phyloP scores from a whole-genome alignment of 2,888 invertebrate species.

The Diadegma fenestrale region DNA sequence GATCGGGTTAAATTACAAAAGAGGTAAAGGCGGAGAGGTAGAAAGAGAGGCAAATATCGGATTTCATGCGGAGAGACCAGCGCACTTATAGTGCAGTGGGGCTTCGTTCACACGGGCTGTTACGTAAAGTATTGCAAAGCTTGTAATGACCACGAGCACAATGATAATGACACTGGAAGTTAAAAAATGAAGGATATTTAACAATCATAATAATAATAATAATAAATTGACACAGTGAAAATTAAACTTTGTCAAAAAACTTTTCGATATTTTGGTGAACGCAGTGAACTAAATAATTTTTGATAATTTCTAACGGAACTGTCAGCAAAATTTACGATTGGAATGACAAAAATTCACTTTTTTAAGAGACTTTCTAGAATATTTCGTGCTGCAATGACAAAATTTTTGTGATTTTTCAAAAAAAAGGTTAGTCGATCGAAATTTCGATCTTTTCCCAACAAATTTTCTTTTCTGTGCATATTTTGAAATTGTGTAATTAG shows the following conservation, averaged over 20 bases:
- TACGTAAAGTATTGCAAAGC: constrained; percentile 21
- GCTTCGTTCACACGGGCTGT: constrained; percentile 58
- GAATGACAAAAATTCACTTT: too few relatives aligned
- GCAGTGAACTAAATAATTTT: too few relatives aligned
- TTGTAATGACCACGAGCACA: background rate
- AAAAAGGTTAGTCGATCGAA: too few relatives aligned
- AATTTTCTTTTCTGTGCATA: too few relatives aligned
- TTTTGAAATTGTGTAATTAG: constrained; percentile 26
- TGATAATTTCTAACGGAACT: too few relatives aligned
- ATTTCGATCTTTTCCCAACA: too few relatives aligned
- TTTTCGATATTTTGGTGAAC: too few relatives aligned
- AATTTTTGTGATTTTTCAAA: too few relatives aligned
- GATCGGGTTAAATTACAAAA: constrained; percentile 55
- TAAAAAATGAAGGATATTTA: background rate
- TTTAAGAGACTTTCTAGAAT: too few relatives aligned
- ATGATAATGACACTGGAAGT: constrained; percentile 17
- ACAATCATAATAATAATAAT: constrained; percentile 19
- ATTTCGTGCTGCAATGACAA: too few relatives aligned
- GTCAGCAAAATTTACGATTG: too few relatives aligned
- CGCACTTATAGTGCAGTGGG: constrained; percentile 56
- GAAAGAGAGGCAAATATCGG: constrained; percentile 59
- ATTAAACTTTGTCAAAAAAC: too few relatives aligned
- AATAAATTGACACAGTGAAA: background rate
- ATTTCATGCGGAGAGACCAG: constrained; percentile 56
- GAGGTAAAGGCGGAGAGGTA: constrained; percentile 28